Conservation (phyloP, 2,888 invertebrate species). For the Eupithecia subfuscata region DNA sequence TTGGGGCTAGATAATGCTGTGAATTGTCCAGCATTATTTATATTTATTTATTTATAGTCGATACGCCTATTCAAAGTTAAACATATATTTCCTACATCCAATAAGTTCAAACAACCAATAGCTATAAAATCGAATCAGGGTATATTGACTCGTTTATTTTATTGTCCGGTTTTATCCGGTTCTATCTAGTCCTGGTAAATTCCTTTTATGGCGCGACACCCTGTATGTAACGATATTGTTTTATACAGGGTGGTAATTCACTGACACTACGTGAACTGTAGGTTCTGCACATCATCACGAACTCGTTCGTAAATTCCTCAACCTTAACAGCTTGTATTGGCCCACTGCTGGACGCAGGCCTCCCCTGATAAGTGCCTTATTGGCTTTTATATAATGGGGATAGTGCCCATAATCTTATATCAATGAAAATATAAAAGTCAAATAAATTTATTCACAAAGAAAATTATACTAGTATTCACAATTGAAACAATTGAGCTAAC, state of each 20-base stretch:
- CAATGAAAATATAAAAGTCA: too few relatives aligned
- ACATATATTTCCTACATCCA: constrained; percentile 1
- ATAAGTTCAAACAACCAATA: constrained; percentile 19
- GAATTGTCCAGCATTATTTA: too few relatives aligned
- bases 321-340: too few relatives aligned
- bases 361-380: too few relatives aligned
- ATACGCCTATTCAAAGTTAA: not conserved
- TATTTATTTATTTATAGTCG: not conserved
- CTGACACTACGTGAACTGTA: not conserved
- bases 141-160: constrained; percentile 54
- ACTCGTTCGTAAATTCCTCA: too few relatives aligned
- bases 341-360: too few relatives aligned
- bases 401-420: too few relatives aligned
- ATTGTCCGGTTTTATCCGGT: constrained; percentile 33
- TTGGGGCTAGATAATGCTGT: too few relatives aligned
- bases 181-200: constrained; percentile 31
- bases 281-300: not conserved
- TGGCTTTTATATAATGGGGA: too few relatives aligned
- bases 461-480: too few relatives aligned
- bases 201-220: constrained; percentile 2
- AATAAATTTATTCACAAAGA: too few relatives aligned
- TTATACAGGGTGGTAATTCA: not conserved
- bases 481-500: too few relatives aligned
- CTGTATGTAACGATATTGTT: not conserved
- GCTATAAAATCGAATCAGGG: constrained; percentile 38